These are phyloP conservation scores for Anthopleura xanthogrammica DNA, from an alignment of 92 coral and sea anemone genomes.

Conservation along the genomic window DNA sequence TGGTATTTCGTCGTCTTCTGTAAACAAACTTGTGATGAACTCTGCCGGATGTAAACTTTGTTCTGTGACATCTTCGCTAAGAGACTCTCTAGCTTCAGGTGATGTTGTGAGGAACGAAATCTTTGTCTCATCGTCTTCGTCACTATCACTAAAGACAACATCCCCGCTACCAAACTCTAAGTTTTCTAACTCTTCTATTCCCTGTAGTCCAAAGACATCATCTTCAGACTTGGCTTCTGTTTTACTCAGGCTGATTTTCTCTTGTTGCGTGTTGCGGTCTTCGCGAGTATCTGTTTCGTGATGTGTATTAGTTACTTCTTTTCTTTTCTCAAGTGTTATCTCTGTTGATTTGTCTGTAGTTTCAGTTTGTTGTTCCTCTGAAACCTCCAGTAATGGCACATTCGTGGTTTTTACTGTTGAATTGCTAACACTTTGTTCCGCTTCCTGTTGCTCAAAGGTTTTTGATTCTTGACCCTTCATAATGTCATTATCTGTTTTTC, in stretches of 20 bases:
- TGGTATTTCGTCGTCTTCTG: no score
- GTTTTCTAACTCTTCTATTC: not conserved
- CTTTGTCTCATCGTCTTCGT: no score
- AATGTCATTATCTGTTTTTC: not conserved
- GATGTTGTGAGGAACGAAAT: no score
- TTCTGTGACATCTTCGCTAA: not conserved
- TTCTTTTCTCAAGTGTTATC: not conserved
- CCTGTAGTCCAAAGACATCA: conserved; percentile 16
- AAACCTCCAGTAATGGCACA: not conserved
- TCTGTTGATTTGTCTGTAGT: not conserved
- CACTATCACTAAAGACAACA: no score
- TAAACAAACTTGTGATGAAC: no score
- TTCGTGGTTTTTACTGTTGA: not conserved
- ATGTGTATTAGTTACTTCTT: not conserved
- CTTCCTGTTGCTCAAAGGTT: not conserved
- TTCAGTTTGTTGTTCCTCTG: not conserved
- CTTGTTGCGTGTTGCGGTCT: not conserved
- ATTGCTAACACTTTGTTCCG: not conserved
- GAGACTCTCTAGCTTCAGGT: no score
- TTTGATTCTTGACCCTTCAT: not conserved
- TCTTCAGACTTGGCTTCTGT: conserved; percentile 3
- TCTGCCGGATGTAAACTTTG: no score
- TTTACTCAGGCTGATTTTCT: not conserved
- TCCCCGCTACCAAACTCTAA: conserved; percentile 10
- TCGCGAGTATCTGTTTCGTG: not conserved